Evolutionary conservation across 2,888 invertebrate species (phyloP).

Genomic region (Sisyra nigra): DNA sequence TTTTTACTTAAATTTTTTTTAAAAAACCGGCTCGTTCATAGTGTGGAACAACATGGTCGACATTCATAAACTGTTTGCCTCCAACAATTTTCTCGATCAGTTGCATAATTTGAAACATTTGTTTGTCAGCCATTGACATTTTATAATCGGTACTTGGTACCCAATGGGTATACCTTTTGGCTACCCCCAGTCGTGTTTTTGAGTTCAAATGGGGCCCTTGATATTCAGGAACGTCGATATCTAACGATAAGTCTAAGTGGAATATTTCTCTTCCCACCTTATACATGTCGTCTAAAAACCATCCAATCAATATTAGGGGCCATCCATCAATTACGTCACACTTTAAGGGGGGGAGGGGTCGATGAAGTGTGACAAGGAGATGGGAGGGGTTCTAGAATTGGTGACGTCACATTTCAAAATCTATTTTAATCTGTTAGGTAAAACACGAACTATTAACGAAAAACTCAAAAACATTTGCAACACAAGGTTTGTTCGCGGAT

Average conservation of each 20-base stretch:
- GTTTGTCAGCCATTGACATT: conserved; percentile 36
- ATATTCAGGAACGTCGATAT: conserved; percentile 41
- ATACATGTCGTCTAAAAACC: conserved; percentile 2
- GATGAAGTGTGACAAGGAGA: too few species aligned
- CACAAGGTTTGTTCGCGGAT: too few species aligned
- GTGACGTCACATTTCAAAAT: too few species aligned
- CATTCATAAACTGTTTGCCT: conserved; percentile 28
- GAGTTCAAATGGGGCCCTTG: conserved; percentile 35
- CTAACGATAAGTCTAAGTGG: conserved; percentile 40
- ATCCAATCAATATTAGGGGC: conserved; percentile 16
- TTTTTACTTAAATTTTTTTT: conserved; percentile 5
- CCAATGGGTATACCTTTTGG: conserved; percentile 42
- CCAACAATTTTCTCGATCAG: conserved; percentile 31
- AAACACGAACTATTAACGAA: too few species aligned
- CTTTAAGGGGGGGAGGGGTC: too few species aligned
- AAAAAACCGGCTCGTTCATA: conserved; percentile 39
- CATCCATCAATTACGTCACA: too few species aligned
- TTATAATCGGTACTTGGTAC: conserved; percentile 33
- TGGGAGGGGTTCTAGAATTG: too few species aligned
- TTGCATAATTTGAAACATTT: conserved; percentile 39
- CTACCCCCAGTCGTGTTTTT: conserved; percentile 30
- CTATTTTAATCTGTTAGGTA: too few species aligned
- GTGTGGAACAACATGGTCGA: conserved; percentile 50
- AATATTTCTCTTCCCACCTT: conserved; percentile 40
- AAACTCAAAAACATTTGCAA: too few species aligned